A percentile compares a stretch with the other conserved stretches of the same genome.
phyloP scores from a whole-genome alignment of 2,797 vertebrate species.

The Sus cebifrons region DNA sequence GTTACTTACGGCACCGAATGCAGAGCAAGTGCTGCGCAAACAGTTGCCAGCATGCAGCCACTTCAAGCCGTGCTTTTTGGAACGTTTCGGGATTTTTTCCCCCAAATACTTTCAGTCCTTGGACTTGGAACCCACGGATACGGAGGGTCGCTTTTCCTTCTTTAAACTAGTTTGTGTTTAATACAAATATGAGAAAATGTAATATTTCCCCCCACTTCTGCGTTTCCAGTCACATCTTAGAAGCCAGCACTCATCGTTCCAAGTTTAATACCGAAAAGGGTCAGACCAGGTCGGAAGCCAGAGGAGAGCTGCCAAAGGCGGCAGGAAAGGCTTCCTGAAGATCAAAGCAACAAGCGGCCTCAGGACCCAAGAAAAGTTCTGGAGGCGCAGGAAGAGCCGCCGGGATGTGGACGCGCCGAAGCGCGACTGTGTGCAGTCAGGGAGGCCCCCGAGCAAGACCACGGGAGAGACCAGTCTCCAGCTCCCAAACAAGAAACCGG shows the following conservation, averaged over 20 bases:
- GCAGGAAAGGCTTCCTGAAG: slow-evolving; percentile 12
- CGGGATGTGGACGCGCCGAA: not conserved
- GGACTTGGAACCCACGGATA: not conserved
- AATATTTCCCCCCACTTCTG: not conserved
- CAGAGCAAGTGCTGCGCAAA: not conserved
- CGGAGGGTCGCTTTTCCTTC: rapidly evolving
- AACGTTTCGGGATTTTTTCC: not conserved
- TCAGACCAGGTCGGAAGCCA: not conserved
- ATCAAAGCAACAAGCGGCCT: not conserved
- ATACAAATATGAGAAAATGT: slow-evolving; percentile 23
- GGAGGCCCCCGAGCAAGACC: not conserved
- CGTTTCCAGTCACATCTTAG: not conserved
- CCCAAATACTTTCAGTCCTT: not conserved
- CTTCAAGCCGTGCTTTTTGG: not conserved
- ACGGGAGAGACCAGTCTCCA: not conserved
- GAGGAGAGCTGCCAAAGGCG: not conserved
- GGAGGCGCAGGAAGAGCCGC: not conserved
- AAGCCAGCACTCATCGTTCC: not conserved
- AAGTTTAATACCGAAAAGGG: not conserved
- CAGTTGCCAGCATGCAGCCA: no score
- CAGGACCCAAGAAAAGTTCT: not conserved
- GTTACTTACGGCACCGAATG: no score
- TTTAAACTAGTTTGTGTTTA: not conserved
- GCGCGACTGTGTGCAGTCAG: not conserved
- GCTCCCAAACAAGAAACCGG: not conserved